Evolutionary conservation across 2,113 vertebrate genomes (phyloP).

Genomic region (Capreolus pygargus): DNA sequence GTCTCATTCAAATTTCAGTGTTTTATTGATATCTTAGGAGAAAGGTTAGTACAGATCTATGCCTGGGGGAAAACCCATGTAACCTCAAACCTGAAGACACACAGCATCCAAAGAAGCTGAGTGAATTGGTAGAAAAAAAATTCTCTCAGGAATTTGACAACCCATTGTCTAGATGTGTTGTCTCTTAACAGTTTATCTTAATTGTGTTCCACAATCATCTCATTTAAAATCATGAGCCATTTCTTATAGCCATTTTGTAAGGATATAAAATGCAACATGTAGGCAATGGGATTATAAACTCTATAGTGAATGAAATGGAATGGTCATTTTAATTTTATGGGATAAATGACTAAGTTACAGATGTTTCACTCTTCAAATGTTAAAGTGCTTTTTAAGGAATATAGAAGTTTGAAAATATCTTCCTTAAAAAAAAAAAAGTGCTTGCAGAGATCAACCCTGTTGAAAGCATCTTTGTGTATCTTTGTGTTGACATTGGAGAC

Average conservation of each 20-base stretch:
- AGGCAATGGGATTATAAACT: neutral
- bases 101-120: neutral
- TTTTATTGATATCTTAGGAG: neutral
- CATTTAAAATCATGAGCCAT: neutral
- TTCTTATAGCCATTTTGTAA: neutral
- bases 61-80: too few species aligned
- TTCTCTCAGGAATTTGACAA: neutral
- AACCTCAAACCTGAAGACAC: neutral
- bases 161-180: neutral
- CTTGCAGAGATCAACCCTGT: neutral
- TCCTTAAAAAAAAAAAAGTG: neutral
- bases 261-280: neutral
- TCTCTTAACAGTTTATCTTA: neutral
- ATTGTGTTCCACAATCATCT: neutral
- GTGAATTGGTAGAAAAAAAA: neutral
- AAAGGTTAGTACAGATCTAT: neutral
- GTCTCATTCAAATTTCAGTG: neutral
- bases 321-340: neutral
- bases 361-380: neutral
- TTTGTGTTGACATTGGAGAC: neutral
- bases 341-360: neutral
- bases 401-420: neutral
- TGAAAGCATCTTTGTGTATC: neutral
- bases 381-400: conserved; percentile 23
- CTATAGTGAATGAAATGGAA: neutral